A percentile compares a stretch with the other conserved stretches of the same genome.
Conservation (phyloP, 2,113 vertebrate species). For the Callipepla californica region DNA sequence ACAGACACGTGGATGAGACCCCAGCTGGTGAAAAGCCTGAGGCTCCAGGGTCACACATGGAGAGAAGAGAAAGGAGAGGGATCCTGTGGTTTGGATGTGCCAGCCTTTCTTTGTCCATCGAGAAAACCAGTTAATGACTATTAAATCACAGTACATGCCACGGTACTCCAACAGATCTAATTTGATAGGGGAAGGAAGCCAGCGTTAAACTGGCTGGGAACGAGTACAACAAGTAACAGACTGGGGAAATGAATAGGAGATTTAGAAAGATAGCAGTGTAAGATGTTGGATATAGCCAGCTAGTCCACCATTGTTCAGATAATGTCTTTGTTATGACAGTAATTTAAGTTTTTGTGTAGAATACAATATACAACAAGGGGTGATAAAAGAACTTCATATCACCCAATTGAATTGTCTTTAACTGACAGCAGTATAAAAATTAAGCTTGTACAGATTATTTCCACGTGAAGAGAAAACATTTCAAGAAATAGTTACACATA, state of each 20-base stretch:
- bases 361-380: not conserved
- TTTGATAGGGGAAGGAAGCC: conserved; percentile 52
- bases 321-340: conserved; percentile 52
- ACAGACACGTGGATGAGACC: not conserved
- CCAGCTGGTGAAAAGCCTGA: not conserved
- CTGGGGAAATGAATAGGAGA: conserved; percentile 44
- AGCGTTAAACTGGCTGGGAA: conserved; percentile 37
- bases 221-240: conserved; percentile 24
- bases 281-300: conserved; percentile 32
- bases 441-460: not conserved
- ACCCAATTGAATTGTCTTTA: not conserved
- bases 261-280: conserved; percentile 34
- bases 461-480: not conserved
- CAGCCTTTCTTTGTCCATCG: conserved; percentile 10
- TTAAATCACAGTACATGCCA: conserved; percentile 53
- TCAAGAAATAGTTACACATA: not conserved
- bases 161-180: conserved; percentile 49
- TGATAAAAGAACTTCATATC: conserved; percentile 39
- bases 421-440: not conserved
- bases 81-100: not conserved
- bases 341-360: conserved; percentile 52
- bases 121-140: conserved; percentile 52
- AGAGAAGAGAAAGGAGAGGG: not conserved
- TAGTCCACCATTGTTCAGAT: conserved; percentile 42
- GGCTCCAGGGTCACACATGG: not conserved